phyloP scores from a whole-genome alignment of 2,888 invertebrate species.

The Lepidonotus clava region DNA sequence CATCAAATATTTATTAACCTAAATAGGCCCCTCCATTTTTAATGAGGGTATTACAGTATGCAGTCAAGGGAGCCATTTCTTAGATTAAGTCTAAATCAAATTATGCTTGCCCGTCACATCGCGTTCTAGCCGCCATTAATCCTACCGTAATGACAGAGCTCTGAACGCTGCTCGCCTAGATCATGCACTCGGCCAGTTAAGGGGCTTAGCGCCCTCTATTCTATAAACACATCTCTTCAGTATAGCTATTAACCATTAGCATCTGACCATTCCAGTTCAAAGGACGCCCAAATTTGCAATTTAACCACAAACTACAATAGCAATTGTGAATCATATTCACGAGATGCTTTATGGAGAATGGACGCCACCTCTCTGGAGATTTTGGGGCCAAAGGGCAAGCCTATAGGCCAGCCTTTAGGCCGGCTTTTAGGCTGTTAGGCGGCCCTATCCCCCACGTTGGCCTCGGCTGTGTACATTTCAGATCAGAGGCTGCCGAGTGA shows the following conservation, averaged over 20 bases:
- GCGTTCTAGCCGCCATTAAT: neutral
- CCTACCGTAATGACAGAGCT: neutral
- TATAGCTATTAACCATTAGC: neutral
- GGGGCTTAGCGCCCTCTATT: neutral
- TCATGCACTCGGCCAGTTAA: neutral
- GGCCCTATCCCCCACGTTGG: neutral
- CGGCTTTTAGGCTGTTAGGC: conserved; percentile 37
- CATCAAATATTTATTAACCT: neutral
- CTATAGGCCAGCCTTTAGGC: conserved; percentile 45
- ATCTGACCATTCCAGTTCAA: neutral
- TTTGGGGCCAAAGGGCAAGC: conserved; percentile 39
- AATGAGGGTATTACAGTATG: neutral
- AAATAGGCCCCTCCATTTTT: neutral
- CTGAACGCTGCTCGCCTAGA: too few species aligned
- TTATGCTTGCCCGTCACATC: neutral
- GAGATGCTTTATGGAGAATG: neutral
- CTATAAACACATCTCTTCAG: neutral
- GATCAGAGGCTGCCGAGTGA: conserved; percentile 4
- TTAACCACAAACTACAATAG: neutral
- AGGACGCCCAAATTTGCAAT: neutral
- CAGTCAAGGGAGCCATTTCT: neutral
- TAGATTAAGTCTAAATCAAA: neutral
- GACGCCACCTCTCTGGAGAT: neutral
- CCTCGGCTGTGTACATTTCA: neutral
- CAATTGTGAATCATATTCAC: neutral